A percentile compares a stretch with the other conserved stretches of the same genome.
phyloP scores from a whole-genome alignment of 53 echinoderm and acorn worm species.

The Echinarachnius parma region DNA sequence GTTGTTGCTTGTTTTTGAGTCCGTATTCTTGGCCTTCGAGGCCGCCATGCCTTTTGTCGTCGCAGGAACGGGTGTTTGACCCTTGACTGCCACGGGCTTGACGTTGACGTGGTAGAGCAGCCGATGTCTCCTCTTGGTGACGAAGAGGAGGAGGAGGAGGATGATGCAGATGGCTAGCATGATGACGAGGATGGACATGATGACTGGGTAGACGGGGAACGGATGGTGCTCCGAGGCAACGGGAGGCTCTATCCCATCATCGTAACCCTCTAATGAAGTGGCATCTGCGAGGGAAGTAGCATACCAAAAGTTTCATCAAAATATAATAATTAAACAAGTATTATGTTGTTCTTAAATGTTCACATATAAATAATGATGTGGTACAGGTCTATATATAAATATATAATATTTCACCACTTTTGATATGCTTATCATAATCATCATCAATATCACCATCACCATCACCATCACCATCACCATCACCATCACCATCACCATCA shows the following conservation, averaged over 20 bases:
- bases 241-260: neutral
- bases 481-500: too few species aligned
- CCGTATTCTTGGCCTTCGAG: constrained; percentile 75
- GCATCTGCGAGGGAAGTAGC: too few species aligned
- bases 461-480: too few species aligned
- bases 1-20: constrained; percentile 74
- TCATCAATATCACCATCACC: too few species aligned
- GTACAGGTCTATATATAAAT: too few species aligned
- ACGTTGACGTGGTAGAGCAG: constrained; percentile 86
- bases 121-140: constrained; percentile 80
- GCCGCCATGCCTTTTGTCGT: constrained; percentile 38
- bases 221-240: constrained; percentile 14
- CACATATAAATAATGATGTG: too few species aligned
- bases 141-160: constrained; percentile 75
- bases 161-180: constrained; percentile 81
- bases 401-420: too few species aligned
- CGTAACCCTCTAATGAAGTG: neutral
- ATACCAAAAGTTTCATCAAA: too few species aligned
- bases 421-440: too few species aligned
- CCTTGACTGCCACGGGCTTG: constrained; percentile 56
- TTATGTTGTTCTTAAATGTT: too few species aligned
- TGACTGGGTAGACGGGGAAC: constrained; percentile 47
- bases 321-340: too few species aligned
- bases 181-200: constrained; percentile 74
- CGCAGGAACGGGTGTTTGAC: constrained; percentile 47